Percentiles rank a stretch among this genome's conserved stretches.
phyloP scores from a whole-genome alignment of 2,797 vertebrate genomes.

The Potorous gilbertii region DNA sequence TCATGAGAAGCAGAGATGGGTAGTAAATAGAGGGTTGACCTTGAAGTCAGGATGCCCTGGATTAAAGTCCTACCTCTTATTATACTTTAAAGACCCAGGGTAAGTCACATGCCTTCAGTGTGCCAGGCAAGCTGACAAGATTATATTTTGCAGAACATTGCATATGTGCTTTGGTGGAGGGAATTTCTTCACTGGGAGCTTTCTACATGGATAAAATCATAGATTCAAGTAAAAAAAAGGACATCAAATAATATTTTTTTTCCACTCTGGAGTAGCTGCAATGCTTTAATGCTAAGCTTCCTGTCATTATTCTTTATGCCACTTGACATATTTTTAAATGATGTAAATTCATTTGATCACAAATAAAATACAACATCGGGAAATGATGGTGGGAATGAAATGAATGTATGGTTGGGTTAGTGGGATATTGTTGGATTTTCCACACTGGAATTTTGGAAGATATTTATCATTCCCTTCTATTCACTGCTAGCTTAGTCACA shows the following conservation, averaged over 20 bases:
- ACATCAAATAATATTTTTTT: background rate
- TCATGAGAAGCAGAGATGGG: background rate
- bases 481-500: background rate
- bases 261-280: background rate
- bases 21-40: background rate
- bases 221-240: background rate
- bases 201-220: background rate
- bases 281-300: background rate
- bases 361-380: background rate
- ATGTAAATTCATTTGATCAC: background rate
- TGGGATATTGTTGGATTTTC: background rate
- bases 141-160: background rate
- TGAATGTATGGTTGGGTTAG: background rate
- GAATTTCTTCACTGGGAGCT: background rate
- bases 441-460: background rate
- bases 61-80: background rate
- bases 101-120: background rate
- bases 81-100: background rate
- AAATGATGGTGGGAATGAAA: background rate
- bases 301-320: background rate
- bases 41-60: background rate
- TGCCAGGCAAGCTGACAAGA: background rate
- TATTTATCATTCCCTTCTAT: background rate
- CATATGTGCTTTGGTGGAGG: background rate
- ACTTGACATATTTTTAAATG: background rate